Percentiles rank a stretch among this genome's conserved stretches.
phyloP scores from a whole-genome alignment of 1,140 invertebrate species.

The Drosophila auraria region DNA sequence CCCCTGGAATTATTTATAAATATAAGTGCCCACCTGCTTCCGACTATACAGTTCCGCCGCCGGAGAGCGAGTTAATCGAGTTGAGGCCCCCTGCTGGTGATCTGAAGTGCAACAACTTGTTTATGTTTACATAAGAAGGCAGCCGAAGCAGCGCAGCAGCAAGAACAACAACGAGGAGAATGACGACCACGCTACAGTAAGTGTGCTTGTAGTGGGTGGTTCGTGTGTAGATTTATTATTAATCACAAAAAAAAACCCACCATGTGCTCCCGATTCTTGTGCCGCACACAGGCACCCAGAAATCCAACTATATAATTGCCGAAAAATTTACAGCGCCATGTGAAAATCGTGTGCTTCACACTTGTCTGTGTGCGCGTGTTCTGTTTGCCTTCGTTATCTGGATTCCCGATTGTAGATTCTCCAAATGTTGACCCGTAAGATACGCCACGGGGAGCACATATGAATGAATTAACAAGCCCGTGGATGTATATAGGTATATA shows the following conservation, averaged over 20 bases:
- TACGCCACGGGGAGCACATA: constrained; percentile 12
- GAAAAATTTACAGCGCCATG: constrained; percentile 66
- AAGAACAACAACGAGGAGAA: constrained; percentile 54
- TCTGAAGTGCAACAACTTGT: constrained; percentile 59
- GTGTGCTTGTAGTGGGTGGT: constrained; percentile 35
- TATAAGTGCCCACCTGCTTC: constrained; percentile 28
- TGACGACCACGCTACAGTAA: constrained; percentile 73
- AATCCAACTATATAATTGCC: constrained; percentile 54
- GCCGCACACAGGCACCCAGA: constrained; percentile 13
- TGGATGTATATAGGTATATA: not conserved
- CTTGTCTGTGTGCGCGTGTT: constrained; percentile 20
- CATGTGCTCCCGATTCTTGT: constrained; percentile 49
- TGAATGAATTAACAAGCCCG: constrained; percentile 43
- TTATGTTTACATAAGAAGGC: constrained; percentile 79
- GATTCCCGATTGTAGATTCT: constrained; percentile 25
- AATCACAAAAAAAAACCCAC: constrained; percentile 29
- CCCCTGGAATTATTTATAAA: constrained; percentile 21
- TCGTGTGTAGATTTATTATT: constrained; percentile 45
- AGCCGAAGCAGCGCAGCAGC: constrained; percentile 28
- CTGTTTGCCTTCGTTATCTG: constrained; percentile 8
- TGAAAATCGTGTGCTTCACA: constrained; percentile 61
- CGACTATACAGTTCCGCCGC: constrained; percentile 40
- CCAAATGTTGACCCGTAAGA: constrained; percentile 34
- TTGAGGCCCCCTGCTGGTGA: constrained; percentile 17
- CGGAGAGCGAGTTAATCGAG: constrained; percentile 40